Conservation (phyloP, 2,113 vertebrate species). For the Psettodes erumei region DNA sequence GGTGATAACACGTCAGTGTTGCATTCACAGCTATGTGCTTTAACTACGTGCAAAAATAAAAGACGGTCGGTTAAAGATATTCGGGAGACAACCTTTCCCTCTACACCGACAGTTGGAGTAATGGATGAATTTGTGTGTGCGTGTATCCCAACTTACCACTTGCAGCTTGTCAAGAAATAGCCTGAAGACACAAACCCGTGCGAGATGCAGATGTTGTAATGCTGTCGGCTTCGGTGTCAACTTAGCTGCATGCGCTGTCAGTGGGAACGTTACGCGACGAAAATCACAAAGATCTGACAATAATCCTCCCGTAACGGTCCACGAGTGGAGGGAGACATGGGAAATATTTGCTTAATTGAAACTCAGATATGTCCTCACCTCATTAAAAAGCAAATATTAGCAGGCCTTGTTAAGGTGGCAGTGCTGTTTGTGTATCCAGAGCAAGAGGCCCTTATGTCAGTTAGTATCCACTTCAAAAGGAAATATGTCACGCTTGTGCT, state of each 20-base stretch:
- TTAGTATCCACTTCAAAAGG: constrained; percentile 21
- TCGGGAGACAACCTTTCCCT: neutral
- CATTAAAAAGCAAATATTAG: constrained; percentile 33
- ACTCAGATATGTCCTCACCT: constrained; percentile 5
- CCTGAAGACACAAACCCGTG: constrained; percentile 22
- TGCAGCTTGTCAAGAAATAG: constrained; percentile 27
- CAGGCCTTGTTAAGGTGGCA: neutral
- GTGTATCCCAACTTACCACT: neutral
- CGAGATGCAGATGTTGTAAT: constrained; percentile 18
- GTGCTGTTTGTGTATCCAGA: constrained; percentile 1
- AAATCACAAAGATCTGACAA: constrained; percentile 9
- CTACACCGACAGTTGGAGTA: neutral
- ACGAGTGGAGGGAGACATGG: constrained; percentile 1
- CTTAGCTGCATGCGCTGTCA: neutral
- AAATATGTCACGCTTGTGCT: constrained; percentile 21
- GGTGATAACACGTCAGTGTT: no score
- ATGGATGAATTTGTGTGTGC: neutral
- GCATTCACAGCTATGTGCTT: no score
- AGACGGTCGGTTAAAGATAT: neutral
- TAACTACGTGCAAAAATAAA: neutral
- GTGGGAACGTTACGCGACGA: neutral
- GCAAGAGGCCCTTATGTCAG: constrained; percentile 6
- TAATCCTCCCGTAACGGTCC: neutral
- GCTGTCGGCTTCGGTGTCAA: neutral
- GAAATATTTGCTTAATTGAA: constrained; percentile 19